Evolutionary conservation across 1,140 invertebrate genomes (phyloP), one percentile per base, ranked within the genome.

Genomic region (Eumaeus atala): DNA sequence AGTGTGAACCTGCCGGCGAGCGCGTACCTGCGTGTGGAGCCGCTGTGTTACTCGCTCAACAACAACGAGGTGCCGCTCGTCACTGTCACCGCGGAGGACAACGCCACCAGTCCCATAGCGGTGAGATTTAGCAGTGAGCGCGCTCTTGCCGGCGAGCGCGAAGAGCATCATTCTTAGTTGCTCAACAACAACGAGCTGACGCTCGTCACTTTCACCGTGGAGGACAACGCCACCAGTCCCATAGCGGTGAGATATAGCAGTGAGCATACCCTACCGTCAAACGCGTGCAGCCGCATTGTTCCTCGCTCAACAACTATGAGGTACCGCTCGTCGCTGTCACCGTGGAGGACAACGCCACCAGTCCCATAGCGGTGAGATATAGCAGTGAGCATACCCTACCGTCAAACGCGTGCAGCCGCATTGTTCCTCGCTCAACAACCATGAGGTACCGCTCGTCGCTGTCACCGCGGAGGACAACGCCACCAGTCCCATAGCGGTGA

Each of bases 261-360:
- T n/a, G n/a, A n/a, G n/a, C n/a, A n/a, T n/a, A n/a, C n/a, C n/a
- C n/a, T n/a, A 28, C 21, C 6, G 21, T 28, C 21, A 2, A 2
- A 28, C 84, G 90, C 1, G 87, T 88, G 17, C 92, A 96, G 62
- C 89, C 89, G 0, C 84, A 96, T 11, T 95, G 94, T 72, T 88
- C 92, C 56, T 92, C 93, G 10, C 77, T 96, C 2, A 92, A 92
- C 65, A 91, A 90, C 51, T 96, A 96, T 72, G 89, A 91, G 68
- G 91, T 95, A 38, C 94, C 95, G 18, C 56, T 97, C 10, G 62
- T 97, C 3, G 97, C 95, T 0, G 91, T 97, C 49, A 95, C 95
- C 2, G 90, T 90, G 11, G 90, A 89, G n/a, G 88, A 92, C 60
- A n/a, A 83, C 87, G 10, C 69, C 79, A 11, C 72, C 65, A 18